phyloP scores from a whole-genome alignment of 1,140 invertebrate species.

The Sinonovacula constricta region DNA sequence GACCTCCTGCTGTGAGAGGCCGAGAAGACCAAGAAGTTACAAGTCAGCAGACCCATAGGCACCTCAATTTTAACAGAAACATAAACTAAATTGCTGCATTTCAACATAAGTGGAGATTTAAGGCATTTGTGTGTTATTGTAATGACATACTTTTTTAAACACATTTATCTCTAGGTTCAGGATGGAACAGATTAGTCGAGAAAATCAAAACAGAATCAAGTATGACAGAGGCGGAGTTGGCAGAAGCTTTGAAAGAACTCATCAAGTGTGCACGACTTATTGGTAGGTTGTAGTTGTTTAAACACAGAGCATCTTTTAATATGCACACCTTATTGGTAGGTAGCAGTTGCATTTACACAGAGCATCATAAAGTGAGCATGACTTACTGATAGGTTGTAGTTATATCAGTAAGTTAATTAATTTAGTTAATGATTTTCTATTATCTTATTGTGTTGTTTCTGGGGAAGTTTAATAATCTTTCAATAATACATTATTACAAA shows the following conservation, averaged over 20 bases:
- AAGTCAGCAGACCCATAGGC: background rate
- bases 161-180: constrained; percentile 47
- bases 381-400: background rate
- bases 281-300: constrained; percentile 48
- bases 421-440: background rate
- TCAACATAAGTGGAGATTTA: background rate
- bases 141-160: background rate
- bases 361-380: background rate
- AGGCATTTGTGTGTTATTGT: background rate
- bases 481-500: background rate
- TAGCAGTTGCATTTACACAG: background rate
- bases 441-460: background rate
- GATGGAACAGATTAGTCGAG: constrained; percentile 63
- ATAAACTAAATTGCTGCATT: background rate
- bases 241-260: constrained; percentile 62
- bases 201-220: constrained; percentile 54
- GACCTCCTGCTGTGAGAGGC: background rate
- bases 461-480: background rate
- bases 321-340: background rate
- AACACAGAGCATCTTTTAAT: background rate
- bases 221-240: constrained; percentile 54
- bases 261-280: constrained; percentile 64
- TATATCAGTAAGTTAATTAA: background rate
- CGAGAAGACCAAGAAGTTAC: background rate
- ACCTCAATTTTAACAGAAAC: background rate